These are phyloP conservation scores for Anoura caudifer DNA, from an alignment of 2,113 vertebrate genomes.

Conservation along the genomic window DNA sequence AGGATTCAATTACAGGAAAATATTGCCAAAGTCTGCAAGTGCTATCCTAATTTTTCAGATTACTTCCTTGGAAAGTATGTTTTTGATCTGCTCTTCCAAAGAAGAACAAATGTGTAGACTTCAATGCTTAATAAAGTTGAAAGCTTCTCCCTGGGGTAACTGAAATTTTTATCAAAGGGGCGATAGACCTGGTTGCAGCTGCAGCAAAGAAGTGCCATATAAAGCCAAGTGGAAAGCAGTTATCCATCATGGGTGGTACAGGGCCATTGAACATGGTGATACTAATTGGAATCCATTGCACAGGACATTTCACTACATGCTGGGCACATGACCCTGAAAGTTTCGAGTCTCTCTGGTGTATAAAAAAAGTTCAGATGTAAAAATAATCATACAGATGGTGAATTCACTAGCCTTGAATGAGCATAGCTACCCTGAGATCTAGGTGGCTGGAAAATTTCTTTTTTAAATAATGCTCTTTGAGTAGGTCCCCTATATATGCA, in stretches of 20 bases:
- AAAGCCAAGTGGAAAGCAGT: constrained; percentile 87
- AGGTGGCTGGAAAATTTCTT: constrained; percentile 82
- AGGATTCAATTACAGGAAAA: constrained; percentile 76
- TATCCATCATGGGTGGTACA: constrained; percentile 82
- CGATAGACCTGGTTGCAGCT: constrained; percentile 84
- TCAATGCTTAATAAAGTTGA: constrained; percentile 89
- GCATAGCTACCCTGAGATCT: constrained; percentile 81
- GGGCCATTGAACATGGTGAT: constrained; percentile 82
- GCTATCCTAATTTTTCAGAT: constrained; percentile 86
- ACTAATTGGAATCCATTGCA: constrained; percentile 88
- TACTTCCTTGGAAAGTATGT: constrained; percentile 83
- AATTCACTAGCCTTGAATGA: constrained; percentile 84
- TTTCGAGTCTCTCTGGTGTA: constrained; percentile 82
- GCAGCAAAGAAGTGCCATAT: constrained; percentile 85
- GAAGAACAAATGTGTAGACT: constrained; percentile 85
- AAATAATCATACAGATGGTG: constrained; percentile 84
- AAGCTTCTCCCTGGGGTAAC: constrained; percentile 86
- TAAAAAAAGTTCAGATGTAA: constrained; percentile 86
- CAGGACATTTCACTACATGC: constrained; percentile 85
- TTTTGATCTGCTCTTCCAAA: constrained; percentile 84
- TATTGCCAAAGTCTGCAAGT: constrained; percentile 78
- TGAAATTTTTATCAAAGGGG: constrained; percentile 86
- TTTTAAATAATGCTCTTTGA: constrained; percentile 86
- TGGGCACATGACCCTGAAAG: constrained; percentile 88
- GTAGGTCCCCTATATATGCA: constrained; percentile 81